These are phyloP conservation scores for Thomomys bottae DNA, from an alignment of 2,113 vertebrate genomes.

Conservation along the genomic window DNA sequence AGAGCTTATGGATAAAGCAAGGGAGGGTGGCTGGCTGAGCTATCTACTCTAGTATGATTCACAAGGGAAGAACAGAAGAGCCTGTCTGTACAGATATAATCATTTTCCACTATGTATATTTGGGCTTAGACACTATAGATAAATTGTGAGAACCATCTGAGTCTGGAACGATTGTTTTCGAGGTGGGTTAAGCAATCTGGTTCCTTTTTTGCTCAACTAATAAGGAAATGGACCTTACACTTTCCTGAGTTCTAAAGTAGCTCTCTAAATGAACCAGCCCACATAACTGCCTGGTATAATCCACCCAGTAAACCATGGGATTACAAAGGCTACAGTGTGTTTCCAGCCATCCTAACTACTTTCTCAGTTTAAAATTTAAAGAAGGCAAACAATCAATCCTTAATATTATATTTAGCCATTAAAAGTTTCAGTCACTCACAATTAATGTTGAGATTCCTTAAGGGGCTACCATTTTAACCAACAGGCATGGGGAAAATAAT, in stretches of 20 bases:
- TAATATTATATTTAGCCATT: neutral
- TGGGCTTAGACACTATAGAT: neutral
- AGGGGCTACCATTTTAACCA: constrained; percentile 2
- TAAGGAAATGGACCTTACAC: neutral
- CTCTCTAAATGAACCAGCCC: constrained; percentile 2
- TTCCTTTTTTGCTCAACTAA: neutral
- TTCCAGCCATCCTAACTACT: neutral
- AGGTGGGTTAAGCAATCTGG: neutral
- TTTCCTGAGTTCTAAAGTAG: constrained; percentile 17
- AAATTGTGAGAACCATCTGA: neutral
- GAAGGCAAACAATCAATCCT: neutral
- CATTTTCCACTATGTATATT: neutral
- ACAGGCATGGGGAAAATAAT: neutral
- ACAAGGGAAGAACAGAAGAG: constrained; percentile 18
- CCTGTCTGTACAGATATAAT: neutral
- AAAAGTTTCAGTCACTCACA: neutral
- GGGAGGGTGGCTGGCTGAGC: neutral
- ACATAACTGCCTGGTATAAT: neutral
- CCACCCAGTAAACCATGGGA: neutral
- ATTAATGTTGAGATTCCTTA: constrained; percentile 7
- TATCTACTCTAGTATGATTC: neutral
- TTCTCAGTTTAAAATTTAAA: neutral
- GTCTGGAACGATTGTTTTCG: neutral
- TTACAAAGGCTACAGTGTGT: neutral
- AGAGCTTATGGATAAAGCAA: neutral